Percentiles rank a stretch among this genome's conserved stretches.
Evolutionary conservation across 2,797 vertebrate genomes (phyloP).

Genomic region (Loriculus beryllinus): DNA sequence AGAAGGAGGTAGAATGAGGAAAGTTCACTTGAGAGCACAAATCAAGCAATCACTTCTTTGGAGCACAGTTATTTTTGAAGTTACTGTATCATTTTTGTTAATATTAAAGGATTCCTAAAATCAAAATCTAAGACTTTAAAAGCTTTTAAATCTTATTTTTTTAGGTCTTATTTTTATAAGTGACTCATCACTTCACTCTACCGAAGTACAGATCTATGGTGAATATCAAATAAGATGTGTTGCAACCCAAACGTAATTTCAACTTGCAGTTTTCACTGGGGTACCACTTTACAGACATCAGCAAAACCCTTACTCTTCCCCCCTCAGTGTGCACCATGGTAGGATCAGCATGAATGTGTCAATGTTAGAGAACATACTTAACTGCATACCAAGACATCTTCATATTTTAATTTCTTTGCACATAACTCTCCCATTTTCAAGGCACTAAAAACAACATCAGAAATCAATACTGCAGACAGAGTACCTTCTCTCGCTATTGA

Average conservation of each 20-base stretch:
- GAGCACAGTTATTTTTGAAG: neutral
- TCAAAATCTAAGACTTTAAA: constrained; percentile 19
- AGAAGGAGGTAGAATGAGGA: neutral
- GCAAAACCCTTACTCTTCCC: neutral
- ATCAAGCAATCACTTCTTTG: constrained; percentile 21
- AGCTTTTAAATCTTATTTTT: neutral
- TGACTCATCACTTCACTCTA: neutral
- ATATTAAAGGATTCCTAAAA: neutral
- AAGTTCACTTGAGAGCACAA: constrained; percentile 14
- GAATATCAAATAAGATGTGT: neutral
- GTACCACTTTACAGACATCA: neutral
- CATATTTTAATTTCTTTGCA: neutral
- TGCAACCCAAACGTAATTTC: neutral
- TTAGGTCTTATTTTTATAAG: neutral
- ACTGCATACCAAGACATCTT: neutral
- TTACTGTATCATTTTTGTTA: neutral
- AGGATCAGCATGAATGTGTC: neutral
- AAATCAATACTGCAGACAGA: neutral
- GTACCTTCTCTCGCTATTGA: neutral
- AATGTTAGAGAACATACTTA: neutral
- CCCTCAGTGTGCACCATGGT: neutral
- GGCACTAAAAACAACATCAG: neutral
- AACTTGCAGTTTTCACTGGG: neutral
- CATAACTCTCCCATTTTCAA: neutral
- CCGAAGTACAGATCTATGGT: neutral